Evolutionary conservation across 1,140 invertebrate genomes (phyloP), one percentile per base, ranked within the genome.

Genomic region (Eriosoma lanigerum): DNA sequence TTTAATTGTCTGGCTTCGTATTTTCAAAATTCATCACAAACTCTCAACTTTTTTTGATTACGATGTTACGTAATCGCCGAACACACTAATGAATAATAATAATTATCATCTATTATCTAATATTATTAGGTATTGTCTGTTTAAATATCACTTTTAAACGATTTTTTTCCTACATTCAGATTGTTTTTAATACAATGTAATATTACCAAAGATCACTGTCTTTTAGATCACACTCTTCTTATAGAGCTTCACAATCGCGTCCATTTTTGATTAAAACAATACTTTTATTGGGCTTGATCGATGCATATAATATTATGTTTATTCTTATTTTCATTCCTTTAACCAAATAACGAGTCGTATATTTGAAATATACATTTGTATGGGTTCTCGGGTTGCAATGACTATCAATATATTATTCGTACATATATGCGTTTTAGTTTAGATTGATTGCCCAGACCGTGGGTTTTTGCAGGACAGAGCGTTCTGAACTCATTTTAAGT

Each of bases 251-350:
- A n/a, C 64, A 38, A n/a, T 68, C 44, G 46, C 12, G 6, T 17
- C 21, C 21, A 24, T 24, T 68, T 68, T 68, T 68, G 13, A 68
- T 68, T 68, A 68, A 68, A 68, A 68, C 21, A 48, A 46, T 38
- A 1, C 5, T 46, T 68, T 24, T 46, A 24, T 24, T 68, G 13
- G 12, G 64, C 44, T 68, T 17, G 13, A 21, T 15, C 21, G 8
- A 38, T 38, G 8, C 3, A 4, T 38, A 38, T 38, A 38, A 38
- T n/a, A 64, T 8, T 38, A 64, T 64, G 4, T 68, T 68, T 38
- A 44, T 12, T 68, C 44, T 68, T 24, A 68, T 68, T 68, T 70
- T 70, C 15, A 3, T 70, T 26, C 9, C 24, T 38, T 50, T 26
- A 17, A 50, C 21, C 24, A 48, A 50, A 48, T 29, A 70, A 46